phyloP scores from a whole-genome alignment of 2,888 invertebrate species.

The Lithophane leautieri region DNA sequence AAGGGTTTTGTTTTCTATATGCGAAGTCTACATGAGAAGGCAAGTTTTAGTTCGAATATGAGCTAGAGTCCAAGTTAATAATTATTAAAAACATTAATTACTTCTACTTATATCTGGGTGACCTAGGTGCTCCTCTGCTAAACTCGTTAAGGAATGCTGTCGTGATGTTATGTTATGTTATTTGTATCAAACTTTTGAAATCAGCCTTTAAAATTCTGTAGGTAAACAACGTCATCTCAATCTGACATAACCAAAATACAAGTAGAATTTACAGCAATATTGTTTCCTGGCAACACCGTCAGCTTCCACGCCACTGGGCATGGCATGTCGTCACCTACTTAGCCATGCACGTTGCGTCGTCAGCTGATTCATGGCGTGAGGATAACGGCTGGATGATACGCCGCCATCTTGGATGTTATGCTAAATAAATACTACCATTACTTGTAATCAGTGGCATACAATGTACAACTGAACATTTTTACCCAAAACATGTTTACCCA shows the following conservation, averaged over 20 bases:
- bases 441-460: not conserved
- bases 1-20: not conserved
- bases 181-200: not conserved
- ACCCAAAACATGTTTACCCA: too few species aligned
- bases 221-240: not conserved
- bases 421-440: slow-evolving; percentile 28
- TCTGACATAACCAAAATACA: not conserved
- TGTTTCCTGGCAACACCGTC: not conserved
- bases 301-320: slow-evolving; percentile 5
- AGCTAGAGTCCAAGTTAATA: not conserved
- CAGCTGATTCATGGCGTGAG: slow-evolving; percentile 31
- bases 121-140: too few species aligned
- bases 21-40: not conserved
- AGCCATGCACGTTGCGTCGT: slow-evolving; percentile 53
- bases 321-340: slow-evolving; percentile 51
- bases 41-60: not conserved
- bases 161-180: not conserved
- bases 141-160: too few species aligned
- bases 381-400: slow-evolving; percentile 21
- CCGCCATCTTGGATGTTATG: slow-evolving; percentile 38
- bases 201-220: not conserved
- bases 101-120: too few species aligned
- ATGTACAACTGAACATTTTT: too few species aligned
- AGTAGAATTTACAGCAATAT: not conserved
- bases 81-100: not conserved